Evolutionary conservation across 2,888 invertebrate species (phyloP), one percentile per base, ranked within the genome.

Genomic region (Papilio gigon): DNA sequence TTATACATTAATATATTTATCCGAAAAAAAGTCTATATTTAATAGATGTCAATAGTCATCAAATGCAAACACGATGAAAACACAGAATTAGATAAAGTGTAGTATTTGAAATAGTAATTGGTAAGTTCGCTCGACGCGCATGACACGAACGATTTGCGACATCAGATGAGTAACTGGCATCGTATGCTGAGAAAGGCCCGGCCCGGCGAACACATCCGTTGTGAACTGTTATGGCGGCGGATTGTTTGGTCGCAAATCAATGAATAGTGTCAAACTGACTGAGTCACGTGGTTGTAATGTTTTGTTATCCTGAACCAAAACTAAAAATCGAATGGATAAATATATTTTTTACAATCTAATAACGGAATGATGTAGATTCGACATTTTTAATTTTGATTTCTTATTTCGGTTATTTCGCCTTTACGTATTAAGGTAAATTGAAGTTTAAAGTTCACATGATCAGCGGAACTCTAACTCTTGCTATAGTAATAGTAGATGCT

Each of bases 151-250:
- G 14, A 17, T 14, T 30, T 12, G n/a, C 42, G 22, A 42, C 37
- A 65, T 53, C 44, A 27, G 53, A 69, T 69, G 69, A 69, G 60
- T 65, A 69, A 65, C 53, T 22, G 12, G 20, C 61, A 69, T 69
- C 65, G 56, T 61, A 42, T 22, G 30, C 60, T 56, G 65, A 27
- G 65, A 70, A 64, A 67, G 50, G 67, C 67, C n/a, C 25, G 70
- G 59, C 50, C 58, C 33, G 53, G 22, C 40, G 61, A 35, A 62
- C 44, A 27, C 56, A 67, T 64, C 65, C 65, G 65, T 40, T 65
- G n/a, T 44, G 60, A 65, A n/a, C n/a, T n/a, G n/a, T n/a, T 56
- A 56, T 33, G 50, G n/a, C 12, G 37, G 50, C 64, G 25, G 47
- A 50, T 59, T 68, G 59, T 53, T 64, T 35, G 37, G 58, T 56